A percentile compares a stretch with the other conserved stretches of the same genome.
Evolutionary conservation across 2,113 vertebrate genomes (phyloP).

Genomic region (Neopipo cinnamomea): DNA sequence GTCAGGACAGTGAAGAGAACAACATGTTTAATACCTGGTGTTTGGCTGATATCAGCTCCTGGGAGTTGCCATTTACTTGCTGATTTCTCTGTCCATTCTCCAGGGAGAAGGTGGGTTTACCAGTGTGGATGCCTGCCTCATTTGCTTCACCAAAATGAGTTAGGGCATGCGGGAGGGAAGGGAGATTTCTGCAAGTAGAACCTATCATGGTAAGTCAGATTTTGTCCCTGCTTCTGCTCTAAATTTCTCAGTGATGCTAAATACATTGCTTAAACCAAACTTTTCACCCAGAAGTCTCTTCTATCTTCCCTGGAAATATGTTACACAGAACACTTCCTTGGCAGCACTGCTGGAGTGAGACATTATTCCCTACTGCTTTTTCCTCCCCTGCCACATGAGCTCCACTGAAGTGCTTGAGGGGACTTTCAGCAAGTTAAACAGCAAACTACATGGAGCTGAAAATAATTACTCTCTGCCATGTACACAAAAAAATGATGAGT

Average conservation of each 20-base stretch:
- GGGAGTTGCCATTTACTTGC: background rate
- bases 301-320: background rate
- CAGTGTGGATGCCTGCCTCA: background rate
- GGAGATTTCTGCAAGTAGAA: background rate
- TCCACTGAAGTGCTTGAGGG: background rate
- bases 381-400: background rate
- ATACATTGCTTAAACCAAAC: background rate
- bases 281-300: background rate
- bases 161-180: background rate
- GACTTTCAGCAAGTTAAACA: background rate
- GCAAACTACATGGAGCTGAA: background rate
- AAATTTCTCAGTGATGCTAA: background rate
- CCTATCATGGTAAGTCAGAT: conserved; percentile 47
- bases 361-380: background rate
- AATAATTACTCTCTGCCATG: background rate
- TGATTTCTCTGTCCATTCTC: background rate
- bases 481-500: background rate
- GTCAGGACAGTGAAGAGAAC: background rate
- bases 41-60: background rate
- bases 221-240: background rate
- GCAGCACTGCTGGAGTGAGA: background rate
- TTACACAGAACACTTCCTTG: background rate
- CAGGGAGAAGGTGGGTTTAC: conserved; percentile 8
- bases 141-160: conserved; percentile 18
- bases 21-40: background rate